Conservation (phyloP, 2,888 invertebrate species). For the Cerastoderma edule region DNA sequence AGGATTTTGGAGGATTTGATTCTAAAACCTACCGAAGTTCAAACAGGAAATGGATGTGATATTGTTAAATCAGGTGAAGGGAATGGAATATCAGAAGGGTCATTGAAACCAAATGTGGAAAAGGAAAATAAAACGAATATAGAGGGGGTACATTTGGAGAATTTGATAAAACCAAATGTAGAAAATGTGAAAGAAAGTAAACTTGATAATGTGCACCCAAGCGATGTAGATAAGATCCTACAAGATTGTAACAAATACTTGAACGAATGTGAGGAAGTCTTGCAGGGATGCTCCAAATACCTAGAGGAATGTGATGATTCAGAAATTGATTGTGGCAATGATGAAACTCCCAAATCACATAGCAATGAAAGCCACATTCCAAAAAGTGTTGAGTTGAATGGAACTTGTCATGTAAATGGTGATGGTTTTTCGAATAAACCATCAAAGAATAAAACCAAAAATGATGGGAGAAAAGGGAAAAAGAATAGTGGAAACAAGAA, state of each 20-base stretch:
- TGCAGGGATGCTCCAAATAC: constrained; percentile 16
- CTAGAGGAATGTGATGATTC: constrained; percentile 10
- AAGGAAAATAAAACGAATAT: constrained; percentile 3
- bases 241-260: constrained; percentile 17
- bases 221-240: constrained; percentile 16
- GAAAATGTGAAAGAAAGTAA: neutral
- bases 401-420: neutral
- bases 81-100: too few relatives aligned
- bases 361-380: neutral
- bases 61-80: too few relatives aligned
- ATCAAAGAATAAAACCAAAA: too few relatives aligned
- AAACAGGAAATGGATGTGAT: too few relatives aligned
- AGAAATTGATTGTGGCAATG: neutral
- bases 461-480: too few relatives aligned
- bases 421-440: too few relatives aligned
- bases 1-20: too few relatives aligned
- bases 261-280: constrained; percentile 17
- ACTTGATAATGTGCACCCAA: neutral
- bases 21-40: too few relatives aligned
- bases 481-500: too few relatives aligned
- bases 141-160: too few relatives aligned
- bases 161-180: constrained; percentile 5
- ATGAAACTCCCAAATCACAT: neutral
- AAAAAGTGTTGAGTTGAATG: neutral
- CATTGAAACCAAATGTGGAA: too few relatives aligned